Base-by-base conservation (phyloP, 2,797 vertebrate genomes). In the Trachops cirrhosus region DNA sequence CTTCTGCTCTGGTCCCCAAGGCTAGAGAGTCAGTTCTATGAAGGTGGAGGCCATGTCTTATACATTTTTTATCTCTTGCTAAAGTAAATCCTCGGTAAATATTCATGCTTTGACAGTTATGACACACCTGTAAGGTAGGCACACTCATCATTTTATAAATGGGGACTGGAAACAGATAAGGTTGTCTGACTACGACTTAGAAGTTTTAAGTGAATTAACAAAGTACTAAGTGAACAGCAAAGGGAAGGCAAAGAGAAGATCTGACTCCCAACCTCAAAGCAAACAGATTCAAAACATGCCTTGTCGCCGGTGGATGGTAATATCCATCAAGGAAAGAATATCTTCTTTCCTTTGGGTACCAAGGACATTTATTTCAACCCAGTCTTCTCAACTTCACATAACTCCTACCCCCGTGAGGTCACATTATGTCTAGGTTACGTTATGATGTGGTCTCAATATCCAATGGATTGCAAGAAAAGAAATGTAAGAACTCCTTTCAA, bases 1-100 rank as follows among this genome's bases (percentile, higher is more conserved):
- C 39, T 89, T 73, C 89, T 29, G 32, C 32, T 96, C 93, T 29
- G 21, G 19, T 71, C 70, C 91, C 79, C 21, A 84, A 68, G 10
- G 21, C 37, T 74, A 59, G 2, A 32, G 16, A 48, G n/a, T 64
- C 32, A 86, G 1, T 24, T 75, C 41, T 82, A 32, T 48, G 22
- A 74, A 93, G 39, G 14, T 14, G 71, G 39, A 32, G 32, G 3
- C 24, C 32, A 62, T 11, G 21, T 71, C 50, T 74, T 71, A 32
- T 1, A 37, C 26, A 10, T 75, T 54, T 67, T 67, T 68, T 52
- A 74, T 54, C 74, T 93, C 34, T 83, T 89, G 37, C 62, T 90
- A 34, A 94, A 95, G 50, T 73, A 44, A 64, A 21, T 6, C 46
- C 54, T 52, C 19, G 39, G 26, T 18, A 93, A 93, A 57, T 64